These are phyloP conservation scores for Epizoanthus scotinus DNA, from an alignment of 92 coral and sea anemone genomes.

Conservation along the genomic window DNA sequence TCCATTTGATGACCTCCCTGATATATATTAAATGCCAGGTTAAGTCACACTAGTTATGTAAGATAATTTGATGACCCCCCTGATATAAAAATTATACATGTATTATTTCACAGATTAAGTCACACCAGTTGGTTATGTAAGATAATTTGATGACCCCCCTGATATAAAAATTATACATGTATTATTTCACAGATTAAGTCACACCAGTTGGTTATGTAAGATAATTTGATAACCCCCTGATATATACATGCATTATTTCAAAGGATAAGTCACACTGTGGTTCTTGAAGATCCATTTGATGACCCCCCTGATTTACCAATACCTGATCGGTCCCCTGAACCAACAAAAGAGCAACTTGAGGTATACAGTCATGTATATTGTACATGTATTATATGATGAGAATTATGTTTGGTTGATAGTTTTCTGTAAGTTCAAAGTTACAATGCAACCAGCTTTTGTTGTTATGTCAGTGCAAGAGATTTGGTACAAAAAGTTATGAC, in stretches of 20 bases:
- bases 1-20: conserved; percentile 49
- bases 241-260: background rate
- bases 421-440: background rate
- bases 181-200: conserved; percentile 95
- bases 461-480: no score
- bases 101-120: conserved; percentile 92
- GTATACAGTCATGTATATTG: conserved; percentile 45
- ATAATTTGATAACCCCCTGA: conserved; percentile 52
- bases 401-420: background rate
- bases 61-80: conserved; percentile 60
- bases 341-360: conserved; percentile 95
- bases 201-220: conserved; percentile 94
- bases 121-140: conserved; percentile 93
- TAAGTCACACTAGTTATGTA: conserved; percentile 94
- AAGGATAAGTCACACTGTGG: conserved; percentile 93
- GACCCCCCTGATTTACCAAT: conserved; percentile 83
- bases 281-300: conserved; percentile 96
- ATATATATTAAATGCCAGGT: conserved; percentile 43
- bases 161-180: background rate
- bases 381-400: background rate
- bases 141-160: conserved; percentile 59
- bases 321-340: conserved; percentile 98
- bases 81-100: background rate
- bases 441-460: no score
- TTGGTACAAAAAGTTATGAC: no score